A percentile compares a stretch with the other conserved stretches of the same genome.
phyloP scores from a whole-genome alignment of 1,140 invertebrate genomes.

The Drosophila rhopaloa region DNA sequence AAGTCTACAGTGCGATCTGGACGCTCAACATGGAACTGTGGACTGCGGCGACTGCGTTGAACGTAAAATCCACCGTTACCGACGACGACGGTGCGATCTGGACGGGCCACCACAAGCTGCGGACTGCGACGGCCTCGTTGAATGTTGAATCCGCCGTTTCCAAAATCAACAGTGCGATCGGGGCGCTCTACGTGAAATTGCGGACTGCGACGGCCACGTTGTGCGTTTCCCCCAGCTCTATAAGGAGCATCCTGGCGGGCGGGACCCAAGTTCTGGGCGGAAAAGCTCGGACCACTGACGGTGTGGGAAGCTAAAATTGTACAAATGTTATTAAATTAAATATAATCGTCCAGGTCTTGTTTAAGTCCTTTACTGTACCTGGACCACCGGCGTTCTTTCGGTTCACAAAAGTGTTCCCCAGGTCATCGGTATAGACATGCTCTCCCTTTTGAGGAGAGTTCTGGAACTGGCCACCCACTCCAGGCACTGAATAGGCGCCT shows the following conservation, averaged over 20 bases:
- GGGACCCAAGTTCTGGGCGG: slow-evolving; percentile 22
- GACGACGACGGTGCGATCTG: slow-evolving; percentile 30
- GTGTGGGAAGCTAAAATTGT: slow-evolving; percentile 25
- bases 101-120: slow-evolving; percentile 23
- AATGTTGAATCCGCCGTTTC: slow-evolving; percentile 6
- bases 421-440: slow-evolving; percentile 52
- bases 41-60: slow-evolving; percentile 41
- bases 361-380: slow-evolving; percentile 7
- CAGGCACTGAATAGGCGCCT: slow-evolving; percentile 45
- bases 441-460: slow-evolving; percentile 20
- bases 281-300: slow-evolving; percentile 36
- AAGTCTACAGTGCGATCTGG: slow-evolving; percentile 38
- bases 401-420: slow-evolving; percentile 51
- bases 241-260: not conserved
- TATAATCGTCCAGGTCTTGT: not conserved
- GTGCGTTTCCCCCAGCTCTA: not conserved
- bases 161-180: slow-evolving; percentile 13
- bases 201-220: slow-evolving; percentile 6
- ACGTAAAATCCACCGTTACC: slow-evolving; percentile 9
- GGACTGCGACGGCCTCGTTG: slow-evolving; percentile 40
- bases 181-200: slow-evolving; percentile 23
- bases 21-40: slow-evolving; percentile 22
- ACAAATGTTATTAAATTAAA: no score
- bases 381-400: slow-evolving; percentile 20
- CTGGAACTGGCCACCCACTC: slow-evolving; percentile 51